Conservation (phyloP, 2,113 vertebrate genomes). For the Spermophilus dauricus region DNA sequence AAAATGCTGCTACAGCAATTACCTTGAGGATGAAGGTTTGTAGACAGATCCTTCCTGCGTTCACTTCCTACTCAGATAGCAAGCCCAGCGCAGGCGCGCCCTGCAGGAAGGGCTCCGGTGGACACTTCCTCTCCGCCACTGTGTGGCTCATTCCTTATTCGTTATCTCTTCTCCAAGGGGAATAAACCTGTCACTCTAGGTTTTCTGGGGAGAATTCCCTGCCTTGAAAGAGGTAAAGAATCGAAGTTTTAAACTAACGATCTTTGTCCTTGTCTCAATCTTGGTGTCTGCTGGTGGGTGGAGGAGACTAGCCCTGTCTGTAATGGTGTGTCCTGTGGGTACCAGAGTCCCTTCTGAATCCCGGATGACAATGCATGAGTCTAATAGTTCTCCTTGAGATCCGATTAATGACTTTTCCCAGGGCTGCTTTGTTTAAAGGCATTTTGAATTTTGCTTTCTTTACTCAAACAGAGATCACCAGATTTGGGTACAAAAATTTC, state of each 20-base stretch:
- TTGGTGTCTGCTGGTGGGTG: too few species aligned
- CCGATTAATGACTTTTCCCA: accelerated
- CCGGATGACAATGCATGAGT: background rate
- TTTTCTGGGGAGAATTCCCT: background rate
- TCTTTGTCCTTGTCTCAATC: background rate
- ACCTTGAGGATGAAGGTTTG: constrained; percentile 90
- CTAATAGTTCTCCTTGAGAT: background rate
- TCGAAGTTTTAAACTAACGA: accelerated
- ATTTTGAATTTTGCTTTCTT: background rate
- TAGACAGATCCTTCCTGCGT: constrained; percentile 92
- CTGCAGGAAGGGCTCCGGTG: constrained; percentile 89
- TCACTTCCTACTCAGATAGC: constrained; percentile 89
- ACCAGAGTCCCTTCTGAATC: background rate
- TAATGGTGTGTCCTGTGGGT: accelerated
- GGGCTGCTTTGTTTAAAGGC: background rate
- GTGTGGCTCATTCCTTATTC: constrained; percentile 47
- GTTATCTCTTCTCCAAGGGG: background rate
- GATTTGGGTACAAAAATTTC: background rate
- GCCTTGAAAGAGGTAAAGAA: background rate
- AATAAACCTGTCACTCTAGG: background rate
- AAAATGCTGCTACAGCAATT: constrained; percentile 89
- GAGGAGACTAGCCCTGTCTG: accelerated
- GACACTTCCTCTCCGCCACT: constrained; percentile 88
- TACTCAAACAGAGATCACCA: background rate
- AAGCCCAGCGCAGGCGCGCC: constrained; percentile 85